phyloP scores from a whole-genome alignment of 2,797 vertebrate genomes.

The Adrianichthys oophorus region DNA sequence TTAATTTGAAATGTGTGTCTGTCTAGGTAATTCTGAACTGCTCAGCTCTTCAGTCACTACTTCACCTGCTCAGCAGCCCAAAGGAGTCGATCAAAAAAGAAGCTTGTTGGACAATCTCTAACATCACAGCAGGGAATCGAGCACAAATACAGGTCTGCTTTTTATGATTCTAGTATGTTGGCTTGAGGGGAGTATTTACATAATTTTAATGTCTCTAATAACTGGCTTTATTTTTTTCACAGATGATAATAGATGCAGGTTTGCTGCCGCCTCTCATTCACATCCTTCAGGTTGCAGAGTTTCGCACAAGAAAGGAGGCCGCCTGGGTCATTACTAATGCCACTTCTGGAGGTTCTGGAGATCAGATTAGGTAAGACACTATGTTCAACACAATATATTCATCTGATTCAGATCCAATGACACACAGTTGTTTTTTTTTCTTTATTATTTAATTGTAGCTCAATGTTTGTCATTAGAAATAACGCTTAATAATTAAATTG shows the following conservation, averaged over 20 bases:
- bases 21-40: constrained; percentile 94
- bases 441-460: not conserved
- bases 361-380: constrained; percentile 89
- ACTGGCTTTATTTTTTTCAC: constrained; percentile 10
- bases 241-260: constrained; percentile 94
- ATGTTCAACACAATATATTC: too few relatives aligned
- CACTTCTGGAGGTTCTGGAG: constrained; percentile 92
- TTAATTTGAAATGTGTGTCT: constrained; percentile 3
- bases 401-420: too few relatives aligned
- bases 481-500: not conserved
- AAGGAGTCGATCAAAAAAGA: constrained; percentile 97
- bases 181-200: too few relatives aligned
- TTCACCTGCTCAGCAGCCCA: constrained; percentile 91
- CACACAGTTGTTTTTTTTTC: not conserved
- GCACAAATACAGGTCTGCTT: constrained; percentile 90
- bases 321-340: constrained; percentile 97
- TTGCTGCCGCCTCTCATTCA: constrained; percentile 91
- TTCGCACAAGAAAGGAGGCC: constrained; percentile 95
- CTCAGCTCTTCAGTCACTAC: constrained; percentile 91
- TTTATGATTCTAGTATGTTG: too few relatives aligned
- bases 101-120: constrained; percentile 96
- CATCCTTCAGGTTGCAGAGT: constrained; percentile 95
- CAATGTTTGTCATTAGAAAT: not conserved
- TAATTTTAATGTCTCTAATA: not conserved
- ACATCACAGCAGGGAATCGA: constrained; percentile 95